These are phyloP conservation scores for Prenolepis imparis DNA, from an alignment of 2,888 invertebrate species.

Conservation along the genomic window DNA sequence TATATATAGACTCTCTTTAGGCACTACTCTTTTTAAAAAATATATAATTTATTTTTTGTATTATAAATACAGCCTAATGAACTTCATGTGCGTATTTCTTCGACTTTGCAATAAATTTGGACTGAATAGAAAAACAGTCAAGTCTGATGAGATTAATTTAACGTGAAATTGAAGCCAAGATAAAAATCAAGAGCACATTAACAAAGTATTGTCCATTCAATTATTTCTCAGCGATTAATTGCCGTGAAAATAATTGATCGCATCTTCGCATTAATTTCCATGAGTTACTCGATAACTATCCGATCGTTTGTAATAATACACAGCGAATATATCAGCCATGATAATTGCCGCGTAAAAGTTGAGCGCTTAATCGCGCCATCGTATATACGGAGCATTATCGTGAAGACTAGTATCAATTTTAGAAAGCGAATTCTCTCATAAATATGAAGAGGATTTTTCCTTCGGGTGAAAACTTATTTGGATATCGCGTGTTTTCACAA, in stretches of 20 bases:
- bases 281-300: neutral
- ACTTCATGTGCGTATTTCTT: neutral
- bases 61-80: too few species aligned
- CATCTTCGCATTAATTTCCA: neutral
- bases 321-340: neutral
- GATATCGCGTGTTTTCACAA: slow-evolving; percentile 36
- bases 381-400: neutral
- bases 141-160: neutral
- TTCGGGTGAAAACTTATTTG: slow-evolving; percentile 32
- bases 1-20: too few species aligned
- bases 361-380: neutral
- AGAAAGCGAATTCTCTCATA: slow-evolving; percentile 49
- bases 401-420: neutral
- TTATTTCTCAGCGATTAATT: neutral
- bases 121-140: neutral
- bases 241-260: neutral
- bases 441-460: slow-evolving; percentile 32
- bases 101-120: neutral
- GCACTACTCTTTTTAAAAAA: too few species aligned
- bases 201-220: neutral
- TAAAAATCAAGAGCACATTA: neutral
- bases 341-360: slow-evolving; percentile 24
- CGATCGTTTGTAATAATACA: slow-evolving; percentile 5
- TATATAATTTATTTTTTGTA: too few species aligned
- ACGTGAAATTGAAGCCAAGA: neutral